A percentile compares a stretch with the other conserved stretches of the same genome.
These are phyloP conservation scores for Anthoscopus minutus DNA, from an alignment of 2,113 vertebrate species.

Conservation along the genomic window DNA sequence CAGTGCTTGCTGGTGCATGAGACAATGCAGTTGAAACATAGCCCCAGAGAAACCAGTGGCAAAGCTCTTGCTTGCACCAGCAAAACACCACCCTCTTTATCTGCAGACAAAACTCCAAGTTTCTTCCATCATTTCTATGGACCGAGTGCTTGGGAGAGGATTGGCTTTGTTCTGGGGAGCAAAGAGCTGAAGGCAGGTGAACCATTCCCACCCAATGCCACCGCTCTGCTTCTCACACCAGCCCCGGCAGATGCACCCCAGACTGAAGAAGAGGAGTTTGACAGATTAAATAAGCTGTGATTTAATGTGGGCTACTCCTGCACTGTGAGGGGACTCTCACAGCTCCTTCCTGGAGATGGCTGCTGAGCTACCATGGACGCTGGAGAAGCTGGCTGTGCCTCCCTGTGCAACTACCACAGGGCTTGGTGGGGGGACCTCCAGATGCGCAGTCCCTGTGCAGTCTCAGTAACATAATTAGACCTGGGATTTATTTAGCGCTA, in stretches of 20 bases:
- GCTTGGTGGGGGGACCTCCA: neutral
- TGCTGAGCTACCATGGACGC: neutral
- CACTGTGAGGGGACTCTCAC: neutral
- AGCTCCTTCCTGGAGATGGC: neutral
- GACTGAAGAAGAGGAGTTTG: neutral
- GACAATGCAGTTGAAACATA: neutral
- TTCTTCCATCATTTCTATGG: neutral
- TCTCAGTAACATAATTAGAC: constrained; percentile 36
- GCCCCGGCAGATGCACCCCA: neutral
- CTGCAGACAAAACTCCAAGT: neutral
- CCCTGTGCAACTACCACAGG: neutral
- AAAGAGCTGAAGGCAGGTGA: neutral
- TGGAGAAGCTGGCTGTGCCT: neutral
- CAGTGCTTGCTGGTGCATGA: neutral
- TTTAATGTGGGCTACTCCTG: neutral
- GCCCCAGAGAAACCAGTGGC: neutral
- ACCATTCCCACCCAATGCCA: neutral
- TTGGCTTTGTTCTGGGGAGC: neutral
- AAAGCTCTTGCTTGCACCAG: neutral
- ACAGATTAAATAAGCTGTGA: constrained; percentile 36
- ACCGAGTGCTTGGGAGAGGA: neutral
- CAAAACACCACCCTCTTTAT: neutral
- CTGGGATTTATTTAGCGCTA: neutral
- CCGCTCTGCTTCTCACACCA: neutral
- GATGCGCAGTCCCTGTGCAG: neutral